Base-by-base conservation (phyloP, 1,140 invertebrate genomes). In the Sycophila sp. region DNA sequence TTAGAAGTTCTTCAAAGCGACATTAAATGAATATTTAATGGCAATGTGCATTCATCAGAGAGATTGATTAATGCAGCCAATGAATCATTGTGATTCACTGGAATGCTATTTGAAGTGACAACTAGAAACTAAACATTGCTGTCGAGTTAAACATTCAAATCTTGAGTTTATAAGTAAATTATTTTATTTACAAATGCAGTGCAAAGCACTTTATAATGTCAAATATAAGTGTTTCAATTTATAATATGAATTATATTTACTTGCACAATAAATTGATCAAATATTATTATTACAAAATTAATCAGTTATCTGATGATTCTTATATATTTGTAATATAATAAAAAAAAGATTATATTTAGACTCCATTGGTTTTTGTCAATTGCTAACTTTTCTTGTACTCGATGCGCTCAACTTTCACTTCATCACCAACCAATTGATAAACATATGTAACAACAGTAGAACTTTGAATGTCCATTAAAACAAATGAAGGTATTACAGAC, bases 381-480 rank as follows among this genome's bases (percentile, higher is more conserved):
- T 42, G 55, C 89, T 89, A 93, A 81, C 89, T 92, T 75, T 97
- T 98, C 82, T 96, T 97, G 81, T 95, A 99, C 87, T 99, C 98
- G 79, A 99, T 98, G 85, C 97, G 91, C 87, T 99, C 98, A 2
- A 99, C 98, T 89, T 99, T 99, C 6, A 99, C 98, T 85, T 99
- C 98, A 81, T 98, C 96, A 24, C 94, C 95, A 58, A 99, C 92
- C 34, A 99, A 87, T 86, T 99, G 97, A 86, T 99, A 99, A 1
- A 99, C 95, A 85, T 99, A 99, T 8, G 96, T 98, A 6, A 99
- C 96, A 64, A 99, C 97, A 24, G 96, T 98, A 4, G 95, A 93
- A 80, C 96, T 97, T 84, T 99, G 98, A 75, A 99, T 99, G 83
- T 99, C 98, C 93, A 99, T 96, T 30, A 99, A 87, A 10, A 99